Evolutionary conservation across 2,888 invertebrate genomes (phyloP), one percentile per base, ranked within the genome.

Genomic region (Hyppa rectilinea): DNA sequence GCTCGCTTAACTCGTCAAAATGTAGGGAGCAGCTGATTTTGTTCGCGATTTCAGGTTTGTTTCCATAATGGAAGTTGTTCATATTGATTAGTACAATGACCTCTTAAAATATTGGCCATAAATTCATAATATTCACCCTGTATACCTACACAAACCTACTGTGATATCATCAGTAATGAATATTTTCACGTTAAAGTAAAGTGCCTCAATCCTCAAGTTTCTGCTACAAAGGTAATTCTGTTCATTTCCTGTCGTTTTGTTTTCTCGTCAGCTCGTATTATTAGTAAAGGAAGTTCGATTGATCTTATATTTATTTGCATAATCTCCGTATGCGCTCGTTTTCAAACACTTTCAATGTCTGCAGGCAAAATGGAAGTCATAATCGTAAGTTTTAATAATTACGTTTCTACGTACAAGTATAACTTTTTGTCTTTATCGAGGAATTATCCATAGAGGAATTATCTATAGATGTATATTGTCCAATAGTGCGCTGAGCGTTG

Each of bases 191-290:
- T 61, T 63, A 45, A 55, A 64, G 34, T 72, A 26, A 66, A 66
- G 74, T 74, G 59, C 49, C 31, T 71, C 67, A 68, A 71, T 82
- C 62, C 62, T 67, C 53, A 52, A 65, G 50, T 73, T 63, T 43
- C 59, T 63, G 64, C 61, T 64, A 72, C 69, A 83, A 80, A 83
- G 58, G 74, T 74, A 58, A 62, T 78, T 78, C 61, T 74, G 53
- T 74, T 78, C 38, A 71, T 70, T 83, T 83, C 81, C 75, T 68
- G 56, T 63, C 50, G 53, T 81, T 75, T 71, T 69, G 64, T 67
- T 70, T 67, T 69, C 61, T 67, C 59, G 56, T 45, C 34, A 74
- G 47, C 26, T 66, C 52, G 65, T 71, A 40, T 72, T 75, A 69
- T 71, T 75, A 62, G 53, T 45, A 43, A 56, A 78, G 55, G 79